These are phyloP conservation scores for Tachina lurida DNA, from an alignment of 2,888 invertebrate species.

Conservation along the genomic window DNA sequence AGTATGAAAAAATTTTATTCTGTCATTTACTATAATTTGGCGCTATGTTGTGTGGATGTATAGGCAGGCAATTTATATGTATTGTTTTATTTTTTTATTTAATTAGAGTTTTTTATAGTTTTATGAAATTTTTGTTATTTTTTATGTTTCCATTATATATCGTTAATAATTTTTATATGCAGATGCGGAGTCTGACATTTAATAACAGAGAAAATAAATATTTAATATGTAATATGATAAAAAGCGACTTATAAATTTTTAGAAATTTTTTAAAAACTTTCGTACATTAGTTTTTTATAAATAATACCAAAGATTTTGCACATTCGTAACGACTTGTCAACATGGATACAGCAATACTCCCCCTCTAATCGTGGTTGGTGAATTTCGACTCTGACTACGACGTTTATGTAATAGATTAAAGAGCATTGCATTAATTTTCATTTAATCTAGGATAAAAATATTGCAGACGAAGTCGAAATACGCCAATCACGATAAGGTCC, in stretches of 20 bases:
- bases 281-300: too few relatives aligned
- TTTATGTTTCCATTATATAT: constrained; percentile 49
- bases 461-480: too few relatives aligned
- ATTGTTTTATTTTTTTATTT: constrained; percentile 20
- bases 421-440: too few relatives aligned
- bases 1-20: background rate
- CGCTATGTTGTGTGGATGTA: background rate
- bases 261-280: background rate
- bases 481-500: too few relatives aligned
- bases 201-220: constrained; percentile 54
- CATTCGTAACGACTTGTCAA: too few relatives aligned
- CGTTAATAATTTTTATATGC: constrained; percentile 64
- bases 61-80: constrained; percentile 3
- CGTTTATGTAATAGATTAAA: too few relatives aligned
- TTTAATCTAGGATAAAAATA: too few relatives aligned
- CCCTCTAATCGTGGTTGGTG: too few relatives aligned
- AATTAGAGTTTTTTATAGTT: constrained; percentile 37
- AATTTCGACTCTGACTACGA: too few relatives aligned
- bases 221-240: constrained; percentile 29
- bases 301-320: too few relatives aligned
- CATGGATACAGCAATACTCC: too few relatives aligned
- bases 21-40: background rate
- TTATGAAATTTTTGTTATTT: constrained; percentile 29
- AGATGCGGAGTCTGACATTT: constrained; percentile 62
- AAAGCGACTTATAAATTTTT: background rate